Conservation (phyloP, 2,113 vertebrate species). For the Saguinus midas region DNA sequence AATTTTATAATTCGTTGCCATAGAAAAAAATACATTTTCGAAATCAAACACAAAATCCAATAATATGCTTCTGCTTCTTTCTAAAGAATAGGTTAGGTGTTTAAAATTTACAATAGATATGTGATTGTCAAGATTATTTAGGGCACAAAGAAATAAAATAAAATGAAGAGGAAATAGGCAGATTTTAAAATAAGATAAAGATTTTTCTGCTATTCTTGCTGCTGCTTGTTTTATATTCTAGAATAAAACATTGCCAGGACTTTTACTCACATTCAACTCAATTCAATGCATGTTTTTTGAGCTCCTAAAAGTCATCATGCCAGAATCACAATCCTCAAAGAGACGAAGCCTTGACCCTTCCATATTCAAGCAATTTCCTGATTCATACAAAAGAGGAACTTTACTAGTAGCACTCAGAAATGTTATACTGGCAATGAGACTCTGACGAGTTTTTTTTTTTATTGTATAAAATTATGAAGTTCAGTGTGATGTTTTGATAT, state of each 20-base stretch:
- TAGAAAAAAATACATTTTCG: slow-evolving; percentile 60
- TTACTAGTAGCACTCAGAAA: not conserved
- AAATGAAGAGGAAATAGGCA: not conserved
- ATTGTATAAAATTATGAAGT: not conserved
- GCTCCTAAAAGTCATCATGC: not conserved
- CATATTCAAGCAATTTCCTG: not conserved
- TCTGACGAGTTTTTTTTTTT: not conserved
- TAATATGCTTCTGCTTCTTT: slow-evolving; percentile 27
- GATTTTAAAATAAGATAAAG: not conserved
- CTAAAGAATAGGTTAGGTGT: not conserved
- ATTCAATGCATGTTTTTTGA: not conserved
- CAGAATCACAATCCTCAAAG: not conserved
- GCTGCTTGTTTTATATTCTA: not conserved
- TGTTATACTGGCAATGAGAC: not conserved
- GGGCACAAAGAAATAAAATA: not conserved
- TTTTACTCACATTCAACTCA: not conserved
- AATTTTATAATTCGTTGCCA: slow-evolving; percentile 45
- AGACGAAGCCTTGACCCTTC: not conserved
- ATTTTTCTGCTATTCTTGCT: not conserved
- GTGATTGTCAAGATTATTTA: not conserved
- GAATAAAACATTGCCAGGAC: not conserved
- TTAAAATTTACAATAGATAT: not conserved
- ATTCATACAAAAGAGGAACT: not conserved
- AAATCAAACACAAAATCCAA: slow-evolving; percentile 22
- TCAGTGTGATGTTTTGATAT: not conserved